Conservation (phyloP, 2,888 invertebrate genomes). For the Eupithecia centaureata region DNA sequence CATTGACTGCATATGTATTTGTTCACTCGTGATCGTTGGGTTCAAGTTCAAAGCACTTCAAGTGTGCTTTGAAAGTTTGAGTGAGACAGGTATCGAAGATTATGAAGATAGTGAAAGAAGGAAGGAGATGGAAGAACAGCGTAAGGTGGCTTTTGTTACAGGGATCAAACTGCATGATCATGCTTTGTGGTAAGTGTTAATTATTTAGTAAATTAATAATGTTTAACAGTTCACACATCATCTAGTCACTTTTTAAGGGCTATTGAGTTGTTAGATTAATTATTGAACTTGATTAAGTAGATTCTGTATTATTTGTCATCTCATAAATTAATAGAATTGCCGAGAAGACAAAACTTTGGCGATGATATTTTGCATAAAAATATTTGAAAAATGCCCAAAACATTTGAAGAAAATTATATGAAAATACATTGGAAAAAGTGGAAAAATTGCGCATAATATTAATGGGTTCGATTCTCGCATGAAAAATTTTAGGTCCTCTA, state of each 20-base stretch:
- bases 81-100: constrained; percentile 45
- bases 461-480: not conserved
- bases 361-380: too few relatives aligned
- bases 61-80: constrained; percentile 54
- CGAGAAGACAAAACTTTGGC: too few relatives aligned
- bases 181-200: constrained; percentile 57
- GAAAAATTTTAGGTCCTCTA: not conserved
- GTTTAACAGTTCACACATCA: too few relatives aligned
- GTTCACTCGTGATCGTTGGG: constrained; percentile 54
- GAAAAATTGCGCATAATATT: not conserved
- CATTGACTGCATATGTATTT: constrained; percentile 56
- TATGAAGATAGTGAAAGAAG: constrained; percentile 32
- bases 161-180: constrained; percentile 64
- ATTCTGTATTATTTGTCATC: too few relatives aligned
- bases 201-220: not conserved
- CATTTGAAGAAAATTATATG: too few relatives aligned
- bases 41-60: constrained; percentile 60
- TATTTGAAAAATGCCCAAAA: too few relatives aligned
- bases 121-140: constrained; percentile 47
- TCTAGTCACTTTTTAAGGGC: too few relatives aligned
- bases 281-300: too few relatives aligned
- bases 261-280: too few relatives aligned
- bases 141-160: constrained; percentile 52
- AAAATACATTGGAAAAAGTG: not conserved
- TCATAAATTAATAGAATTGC: too few relatives aligned